Percentiles rank a stretch among this genome's conserved stretches.
Conservation (phyloP, 2,797 vertebrate species). For the Acanthopagrus latus region DNA sequence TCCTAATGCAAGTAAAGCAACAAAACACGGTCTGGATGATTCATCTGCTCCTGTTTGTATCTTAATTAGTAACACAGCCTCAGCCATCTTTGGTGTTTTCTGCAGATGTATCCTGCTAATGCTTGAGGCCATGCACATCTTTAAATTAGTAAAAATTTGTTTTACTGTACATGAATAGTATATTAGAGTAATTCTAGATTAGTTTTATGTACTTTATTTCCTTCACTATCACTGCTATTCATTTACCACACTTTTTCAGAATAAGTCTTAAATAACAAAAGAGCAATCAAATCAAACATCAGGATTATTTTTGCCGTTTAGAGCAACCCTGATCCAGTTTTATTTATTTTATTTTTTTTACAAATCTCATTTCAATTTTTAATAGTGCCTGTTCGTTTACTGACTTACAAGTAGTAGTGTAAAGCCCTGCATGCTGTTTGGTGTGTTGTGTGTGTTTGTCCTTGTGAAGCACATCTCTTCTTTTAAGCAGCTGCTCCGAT, state of each 20-base stretch:
- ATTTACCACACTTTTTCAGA: neutral
- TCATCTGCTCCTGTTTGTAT: neutral
- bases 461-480: slow-evolving; percentile 11
- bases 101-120: neutral
- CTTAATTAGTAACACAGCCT: neutral
- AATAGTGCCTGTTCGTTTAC: neutral
- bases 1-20: neutral
- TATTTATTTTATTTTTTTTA: neutral
- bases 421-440: slow-evolving; percentile 8
- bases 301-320: slow-evolving; percentile 22
- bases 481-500: slow-evolving; percentile 42
- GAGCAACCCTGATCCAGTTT: neutral
- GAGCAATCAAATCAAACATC: slow-evolving; percentile 24
- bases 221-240: neutral
- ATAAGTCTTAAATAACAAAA: neutral
- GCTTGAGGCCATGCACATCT: neutral
- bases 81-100: neutral
- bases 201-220: neutral
- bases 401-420: neutral
- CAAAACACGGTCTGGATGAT: neutral
- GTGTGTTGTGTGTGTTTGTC: slow-evolving; percentile 6
- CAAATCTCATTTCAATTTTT: slow-evolving; percentile 35
- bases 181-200: neutral
- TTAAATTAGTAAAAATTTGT: neutral
- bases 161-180: neutral